Base-by-base conservation (phyloP, 2,797 vertebrate species). In the Lepidocolaptes lacrymiger region DNA sequence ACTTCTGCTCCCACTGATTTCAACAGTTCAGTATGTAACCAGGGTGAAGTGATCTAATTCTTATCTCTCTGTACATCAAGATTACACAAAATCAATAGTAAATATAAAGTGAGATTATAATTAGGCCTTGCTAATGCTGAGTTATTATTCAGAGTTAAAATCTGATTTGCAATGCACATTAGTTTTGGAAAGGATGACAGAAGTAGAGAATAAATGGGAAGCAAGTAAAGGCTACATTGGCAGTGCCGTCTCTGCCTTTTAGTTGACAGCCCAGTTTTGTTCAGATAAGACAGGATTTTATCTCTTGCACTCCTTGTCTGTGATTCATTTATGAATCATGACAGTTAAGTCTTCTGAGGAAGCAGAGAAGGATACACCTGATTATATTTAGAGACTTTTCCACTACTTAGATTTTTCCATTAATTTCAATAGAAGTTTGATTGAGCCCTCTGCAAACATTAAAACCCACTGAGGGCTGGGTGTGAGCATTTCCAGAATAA, bases 381-480 rank as follows among this genome's bases (percentile, higher is more conserved):
- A 90, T 95, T 91, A 44, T 86, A 85, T 86, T 95, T 78, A 84
- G 87, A 78, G 46, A 81, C 69, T 89, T 96, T 93, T 96, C 93
- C 94, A 92, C 76, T 94, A 62, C 79, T 88, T 32, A 69, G 46
- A 76, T 84, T 94, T 97, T 96, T 73, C 96, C 95, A 84, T 78
- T 97, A 90, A 93, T 91, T 93, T 92, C 56, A 71, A 58, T 44
- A 72, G 61, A 75, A 85, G 51, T 93, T 93, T 89, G 89, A 87
- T 64, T 64, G 76, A 94, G 76, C 59, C 46, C 76, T 96, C 79
- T 76, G n/a, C 77, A 92, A 91, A 86, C 54, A 81, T 59, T 88
- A 59, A 92, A 96, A 91, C 27, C 82, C 95, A 93, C 93, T 66
- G 87, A 93, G 95, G 95, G 82, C 66, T 93, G 88, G 94, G 91